phyloP scores from a whole-genome alignment of 2,113 vertebrate genomes.

The Rhadina sibilatrix region DNA sequence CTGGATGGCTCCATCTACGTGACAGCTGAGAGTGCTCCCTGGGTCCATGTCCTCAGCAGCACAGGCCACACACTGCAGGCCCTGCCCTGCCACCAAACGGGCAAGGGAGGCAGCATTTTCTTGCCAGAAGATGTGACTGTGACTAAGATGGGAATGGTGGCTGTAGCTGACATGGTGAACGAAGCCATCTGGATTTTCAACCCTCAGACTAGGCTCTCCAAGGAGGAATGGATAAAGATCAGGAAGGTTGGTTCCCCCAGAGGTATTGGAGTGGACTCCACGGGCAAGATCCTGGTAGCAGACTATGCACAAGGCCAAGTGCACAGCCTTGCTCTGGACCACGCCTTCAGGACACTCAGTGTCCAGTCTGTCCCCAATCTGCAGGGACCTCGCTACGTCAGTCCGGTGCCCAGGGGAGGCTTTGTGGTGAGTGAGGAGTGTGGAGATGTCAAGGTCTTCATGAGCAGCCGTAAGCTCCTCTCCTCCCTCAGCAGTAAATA shows the following conservation, averaged over 20 bases:
- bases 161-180: conserved; percentile 55
- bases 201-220: conserved; percentile 25
- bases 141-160: conserved; percentile 56
- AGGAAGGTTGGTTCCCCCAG: conserved; percentile 45
- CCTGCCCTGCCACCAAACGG: conserved; percentile 3
- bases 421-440: conserved; percentile 70
- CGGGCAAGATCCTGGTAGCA: conserved; percentile 58
- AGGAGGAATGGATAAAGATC: conserved; percentile 60
- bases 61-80: conserved; percentile 8
- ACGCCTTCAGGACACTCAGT: not conserved
- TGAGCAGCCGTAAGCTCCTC: conserved; percentile 15
- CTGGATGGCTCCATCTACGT: conserved; percentile 57
- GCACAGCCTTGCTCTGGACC: conserved; percentile 60
- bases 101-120: not conserved
- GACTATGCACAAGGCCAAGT: conserved; percentile 60
- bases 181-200: conserved; percentile 54
- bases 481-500: conserved; percentile 57
- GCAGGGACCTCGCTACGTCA: conserved; percentile 59
- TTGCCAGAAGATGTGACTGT: conserved; percentile 68
- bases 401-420: not conserved
- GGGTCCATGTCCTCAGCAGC: conserved; percentile 48
- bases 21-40: conserved; percentile 47
- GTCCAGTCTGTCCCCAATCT: conserved; percentile 11
- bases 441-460: conserved; percentile 58
- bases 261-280: conserved; percentile 62